These are phyloP conservation scores for Malthinus seriepunctatus DNA, from an alignment of 2,888 invertebrate genomes.

Conservation along the genomic window DNA sequence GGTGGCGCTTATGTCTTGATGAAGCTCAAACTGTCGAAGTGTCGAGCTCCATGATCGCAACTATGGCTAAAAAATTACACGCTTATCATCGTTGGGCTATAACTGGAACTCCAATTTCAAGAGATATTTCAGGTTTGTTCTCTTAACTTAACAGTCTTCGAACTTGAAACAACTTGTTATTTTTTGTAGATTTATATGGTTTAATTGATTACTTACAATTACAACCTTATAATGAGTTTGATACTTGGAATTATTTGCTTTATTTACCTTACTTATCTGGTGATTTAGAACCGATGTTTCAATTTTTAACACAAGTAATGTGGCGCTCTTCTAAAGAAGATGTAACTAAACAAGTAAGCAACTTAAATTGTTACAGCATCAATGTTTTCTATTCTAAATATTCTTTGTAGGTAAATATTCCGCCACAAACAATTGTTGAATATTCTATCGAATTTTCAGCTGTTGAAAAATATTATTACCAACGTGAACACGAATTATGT, in stretches of 20 bases:
- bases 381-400: slow-evolving; percentile 3
- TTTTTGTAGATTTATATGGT: slow-evolving; percentile 56
- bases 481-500: slow-evolving; percentile 62
- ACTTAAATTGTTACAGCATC: neutral
- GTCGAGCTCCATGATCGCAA: slow-evolving; percentile 60
- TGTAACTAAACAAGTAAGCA: slow-evolving; percentile 63
- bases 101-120: slow-evolving; percentile 66
- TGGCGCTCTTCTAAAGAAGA: slow-evolving; percentile 73
- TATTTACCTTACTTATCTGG: slow-evolving; percentile 58
- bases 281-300: slow-evolving; percentile 54
- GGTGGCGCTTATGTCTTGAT: slow-evolving; percentile 79
- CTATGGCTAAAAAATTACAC: slow-evolving; percentile 63
- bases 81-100: slow-evolving; percentile 73
- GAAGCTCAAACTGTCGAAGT: slow-evolving; percentile 82
- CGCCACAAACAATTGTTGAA: slow-evolving; percentile 62
- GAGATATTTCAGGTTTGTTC: slow-evolving; percentile 47
- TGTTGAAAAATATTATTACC: slow-evolving; percentile 74
- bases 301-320: slow-evolving; percentile 60
- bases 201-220: slow-evolving; percentile 64
- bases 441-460: slow-evolving; percentile 70
- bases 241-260: slow-evolving; percentile 60
- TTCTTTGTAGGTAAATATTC: slow-evolving; percentile 60
- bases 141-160: neutral
- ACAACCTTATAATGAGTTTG: slow-evolving; percentile 58
- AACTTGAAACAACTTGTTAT: neutral